phyloP scores from a whole-genome alignment of 2,113 vertebrate species.

The Erythrocercus mccallii region DNA sequence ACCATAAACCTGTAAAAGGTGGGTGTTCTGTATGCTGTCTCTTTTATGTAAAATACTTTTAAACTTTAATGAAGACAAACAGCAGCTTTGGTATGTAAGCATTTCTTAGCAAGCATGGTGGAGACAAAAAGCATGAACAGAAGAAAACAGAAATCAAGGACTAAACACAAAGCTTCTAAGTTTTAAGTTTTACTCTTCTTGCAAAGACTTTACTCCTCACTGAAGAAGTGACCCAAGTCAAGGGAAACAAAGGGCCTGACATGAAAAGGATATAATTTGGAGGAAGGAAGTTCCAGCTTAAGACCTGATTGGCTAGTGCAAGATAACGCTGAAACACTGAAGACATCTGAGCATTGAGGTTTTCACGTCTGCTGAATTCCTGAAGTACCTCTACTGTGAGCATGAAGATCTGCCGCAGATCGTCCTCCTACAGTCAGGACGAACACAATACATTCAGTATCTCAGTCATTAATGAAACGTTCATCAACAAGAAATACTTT shows the following conservation, averaged over 20 bases:
- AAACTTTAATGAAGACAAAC: background rate
- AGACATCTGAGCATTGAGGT: conserved; percentile 96
- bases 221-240: background rate
- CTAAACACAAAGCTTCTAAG: background rate
- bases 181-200: background rate
- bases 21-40: background rate
- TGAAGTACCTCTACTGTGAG: conserved; percentile 96
- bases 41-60: background rate
- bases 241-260: background rate
- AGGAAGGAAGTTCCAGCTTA: conserved; percentile 99
- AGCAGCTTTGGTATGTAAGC: background rate
- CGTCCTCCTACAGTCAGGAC: conserved; percentile 82
- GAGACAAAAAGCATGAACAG: background rate
- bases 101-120: background rate
- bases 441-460: conserved; percentile 4
- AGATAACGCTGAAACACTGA: conserved; percentile 97
- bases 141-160: background rate
- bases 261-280: conserved; percentile 97
- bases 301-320: conserved; percentile 94
- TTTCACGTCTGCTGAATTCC: conserved; percentile 94
- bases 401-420: conserved; percentile 94
- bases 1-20: background rate
- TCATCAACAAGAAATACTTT: background rate
- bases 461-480: background rate
- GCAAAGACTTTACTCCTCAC: background rate